Base-by-base conservation (phyloP, 1,140 invertebrate species). In the Ips typographus region DNA sequence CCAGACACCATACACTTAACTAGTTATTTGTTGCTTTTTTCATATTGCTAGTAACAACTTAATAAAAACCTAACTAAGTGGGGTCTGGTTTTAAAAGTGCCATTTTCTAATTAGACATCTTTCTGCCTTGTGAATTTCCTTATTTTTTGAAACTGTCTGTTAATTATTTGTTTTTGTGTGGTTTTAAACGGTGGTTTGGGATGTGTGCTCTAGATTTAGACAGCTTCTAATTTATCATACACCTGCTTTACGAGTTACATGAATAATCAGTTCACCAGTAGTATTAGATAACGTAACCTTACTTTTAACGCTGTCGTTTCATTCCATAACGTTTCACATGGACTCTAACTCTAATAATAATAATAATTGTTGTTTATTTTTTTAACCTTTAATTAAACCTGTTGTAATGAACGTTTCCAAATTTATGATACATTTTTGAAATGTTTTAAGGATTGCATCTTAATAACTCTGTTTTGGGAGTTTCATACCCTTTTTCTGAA, bases 161-260 rank as follows among this genome's bases (percentile, higher is more conserved):
- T 66, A 60, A 47, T 65, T 60, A 65, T 71, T 71, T 71, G 64
- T 67, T 65, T 71, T 65, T 67, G 70, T 71, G 64, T 67, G 73
- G 73, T 75, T 75, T 74, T 71, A 71, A 74, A 73, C 73, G 73
- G 73, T 74, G 74, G 74, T 74, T 73, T 75, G 74, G 73, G 73
- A 74, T 75, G 73, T 74, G 71, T 74, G 73, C 70, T 74, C 68
- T 74, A 75, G 72, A 63, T 65, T 70, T 70, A 70, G 68, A 70
- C 64, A 57, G 68, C 68, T 70, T 70, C 49, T 64, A 64, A 69
- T 69, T 64, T 51, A 68, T 43, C 65, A 60, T 65, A 64, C 59
- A 70, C 62, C 38, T 38, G 62, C 68, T 65, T 53, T 22, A n/a
- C 6, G 6, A 70, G 40, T 62, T 58, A 64, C 68, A 70, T 51